Base-by-base conservation (phyloP, 2,797 vertebrate genomes). In the Argyrosomus regius region DNA sequence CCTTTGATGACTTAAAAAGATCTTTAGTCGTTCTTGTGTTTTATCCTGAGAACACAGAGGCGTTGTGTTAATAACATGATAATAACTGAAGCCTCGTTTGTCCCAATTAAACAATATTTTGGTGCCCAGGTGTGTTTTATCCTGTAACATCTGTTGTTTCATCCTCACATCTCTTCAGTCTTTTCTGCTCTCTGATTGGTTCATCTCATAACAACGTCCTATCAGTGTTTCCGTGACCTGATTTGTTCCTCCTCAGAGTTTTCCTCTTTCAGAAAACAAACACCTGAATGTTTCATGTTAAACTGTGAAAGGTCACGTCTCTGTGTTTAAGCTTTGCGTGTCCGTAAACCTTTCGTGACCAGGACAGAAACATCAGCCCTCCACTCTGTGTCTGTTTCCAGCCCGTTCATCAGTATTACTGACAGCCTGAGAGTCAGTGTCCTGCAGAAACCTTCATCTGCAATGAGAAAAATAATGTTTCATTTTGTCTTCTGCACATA, bases 391-490 rank as follows among this genome's bases (percentile, higher is more conserved):
- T 66, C 59, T 57, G 61, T 52, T 12, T 72, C n/a, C 13, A 0
- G 43, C 14, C 45, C 20, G 1, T 18, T 8, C 16, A 39, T 68
- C 80, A 82, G 75, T 82, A 73, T 82, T 82, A 80, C 20, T 7
- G 18, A 45, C n/a, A 11, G 22, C 0, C 2, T 43, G 13, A 31
- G 24, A 72, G 56, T 62, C 63, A 17, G 63, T 0, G 56, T 54
- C 35, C 60, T 75, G 72, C 60, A 59, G 1, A 20, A 26, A 14
- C 11, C 6, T 56, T 3, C 18, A 3, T 13, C 48, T 24, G 57
- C 50, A 41, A 0, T 0, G 3, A 39, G 10, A 26, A 6, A 10
- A 20, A 59, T 2, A 28, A 17, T 8, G 14, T 16, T 28, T 31
- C 28, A 22, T 26, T 26, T 53, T 24, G 52, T n/a, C 52, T 53